Conservation (phyloP, 2,797 vertebrate genomes). For the Enteromius treurensis region DNA sequence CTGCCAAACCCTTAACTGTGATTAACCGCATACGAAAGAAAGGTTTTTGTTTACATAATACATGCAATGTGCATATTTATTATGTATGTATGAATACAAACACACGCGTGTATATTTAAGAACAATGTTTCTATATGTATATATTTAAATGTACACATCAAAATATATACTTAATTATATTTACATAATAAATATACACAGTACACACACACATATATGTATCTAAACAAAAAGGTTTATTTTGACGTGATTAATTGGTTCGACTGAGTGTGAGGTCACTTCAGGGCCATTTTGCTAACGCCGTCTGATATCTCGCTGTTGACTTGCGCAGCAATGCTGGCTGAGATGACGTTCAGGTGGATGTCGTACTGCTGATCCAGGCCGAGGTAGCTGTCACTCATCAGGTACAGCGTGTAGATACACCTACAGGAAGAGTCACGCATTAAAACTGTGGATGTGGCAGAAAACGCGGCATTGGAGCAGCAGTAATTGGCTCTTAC, state of each 20-base stretch:
- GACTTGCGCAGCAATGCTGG: slow-evolving; percentile 78
- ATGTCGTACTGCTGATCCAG: slow-evolving; percentile 98
- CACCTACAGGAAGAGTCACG: slow-evolving; percentile 73
- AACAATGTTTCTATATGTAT: too few relatives aligned
- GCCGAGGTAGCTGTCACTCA: slow-evolving; percentile 98
- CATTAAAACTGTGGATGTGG: background rate
- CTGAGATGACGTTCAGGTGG: slow-evolving; percentile 82
- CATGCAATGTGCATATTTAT: too few relatives aligned
- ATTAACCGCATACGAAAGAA: background rate
- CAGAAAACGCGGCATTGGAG: background rate
- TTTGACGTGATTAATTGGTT: too few relatives aligned
- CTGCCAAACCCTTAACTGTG: too few relatives aligned
- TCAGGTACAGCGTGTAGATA: slow-evolving; percentile 95
- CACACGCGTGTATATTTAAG: too few relatives aligned
- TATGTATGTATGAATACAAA: too few relatives aligned
- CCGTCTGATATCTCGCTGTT: slow-evolving; percentile 75
- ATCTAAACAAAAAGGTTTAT: too few relatives aligned
- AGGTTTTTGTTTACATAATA: too few relatives aligned
- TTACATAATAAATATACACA: too few relatives aligned
- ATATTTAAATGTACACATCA: too few relatives aligned
- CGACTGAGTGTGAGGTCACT: slow-evolving; percentile 61
- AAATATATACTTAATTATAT: too few relatives aligned
- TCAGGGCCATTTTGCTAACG: slow-evolving; percentile 58
- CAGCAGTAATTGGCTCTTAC: slow-evolving; percentile 71
- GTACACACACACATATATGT: too few relatives aligned